Evolutionary conservation across 2,888 invertebrate species (phyloP), one percentile per base, ranked within the genome.

Genomic region (Pachycephus smyrnensis): DNA sequence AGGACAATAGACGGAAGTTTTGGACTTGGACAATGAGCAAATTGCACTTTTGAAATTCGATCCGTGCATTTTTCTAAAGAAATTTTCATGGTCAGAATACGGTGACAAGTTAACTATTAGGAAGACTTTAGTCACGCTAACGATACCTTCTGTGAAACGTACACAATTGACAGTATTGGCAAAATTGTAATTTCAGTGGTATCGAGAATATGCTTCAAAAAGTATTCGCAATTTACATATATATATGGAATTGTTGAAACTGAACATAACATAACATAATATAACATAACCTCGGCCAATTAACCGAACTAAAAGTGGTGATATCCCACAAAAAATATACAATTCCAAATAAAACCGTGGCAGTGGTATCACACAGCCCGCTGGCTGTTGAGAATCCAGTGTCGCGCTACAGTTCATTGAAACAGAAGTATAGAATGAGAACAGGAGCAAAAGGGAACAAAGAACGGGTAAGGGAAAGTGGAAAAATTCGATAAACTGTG

Each of bases 41-140:
- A 73, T 79, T 76, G 36, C 55, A 78, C 83, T 83, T 81, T 79
- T 81, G 79, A 78, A 79, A 83, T 84, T 83, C 80, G 73, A 68
- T 55, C 55, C 55, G 55, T 55, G 23, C 23, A 55, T 73, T 79
- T 55, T 31, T 35, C 40, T 9, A 71, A 32, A 55, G 35, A 74
- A 77, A 77, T 78, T 32, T 76, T n/a, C 33, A 55, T 55, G 55
- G 1, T 23, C 55, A 9, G 55, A 55, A 55, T 23, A 32, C 75
- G 77, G 68, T 76, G 80, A 80, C 76, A 75, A 83, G 78, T 78
- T 83, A 76, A 33, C 80, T 73, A 85, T 87, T 87, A 78, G 80
- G 80, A 83, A 83, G 83, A 84, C 77, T 86, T 88, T 88, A 82
- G 86, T 87, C 87, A 87, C 86, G 86, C 86, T 85, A 87, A 85